A percentile compares a stretch with the other conserved stretches of the same genome.
phyloP scores from a whole-genome alignment of 2,888 invertebrate species.

The Deilephila porcellus region DNA sequence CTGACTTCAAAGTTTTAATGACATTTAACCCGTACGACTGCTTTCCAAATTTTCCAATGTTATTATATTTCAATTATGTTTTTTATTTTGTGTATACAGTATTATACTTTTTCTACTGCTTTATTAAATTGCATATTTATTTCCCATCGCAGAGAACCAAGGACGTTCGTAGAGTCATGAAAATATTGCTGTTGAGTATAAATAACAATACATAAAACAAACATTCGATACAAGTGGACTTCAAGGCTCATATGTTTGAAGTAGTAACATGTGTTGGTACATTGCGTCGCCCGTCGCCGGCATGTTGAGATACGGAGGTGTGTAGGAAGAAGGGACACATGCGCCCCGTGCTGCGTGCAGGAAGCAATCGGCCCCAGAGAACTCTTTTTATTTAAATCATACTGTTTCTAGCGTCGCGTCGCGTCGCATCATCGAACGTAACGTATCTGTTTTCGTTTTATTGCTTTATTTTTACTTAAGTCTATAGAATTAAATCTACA shows the following conservation, averaged over 20 bases:
- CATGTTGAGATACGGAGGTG: constrained; percentile 22
- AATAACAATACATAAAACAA: background rate
- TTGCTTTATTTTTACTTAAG: background rate
- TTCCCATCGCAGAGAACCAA: background rate
- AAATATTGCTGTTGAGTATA: background rate
- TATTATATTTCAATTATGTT: background rate
- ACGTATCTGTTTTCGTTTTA: constrained; percentile 30
- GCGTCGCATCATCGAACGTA: constrained; percentile 53
- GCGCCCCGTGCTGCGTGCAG: constrained; percentile 63
- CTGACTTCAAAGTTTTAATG: background rate
- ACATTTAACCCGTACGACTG: constrained; percentile 5
- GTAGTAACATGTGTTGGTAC: constrained; percentile 26
- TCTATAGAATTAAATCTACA: background rate
- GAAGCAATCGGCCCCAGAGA: constrained; percentile 63
- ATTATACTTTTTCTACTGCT: background rate
- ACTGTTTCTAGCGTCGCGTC: constrained; percentile 61
- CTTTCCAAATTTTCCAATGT: background rate
- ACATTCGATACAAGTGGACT: constrained; percentile 7
- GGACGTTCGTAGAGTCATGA: background rate
- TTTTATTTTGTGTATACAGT: background rate
- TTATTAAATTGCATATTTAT: background rate
- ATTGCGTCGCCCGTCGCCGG: background rate
- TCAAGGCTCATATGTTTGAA: constrained; percentile 1
- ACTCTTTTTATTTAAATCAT: constrained; percentile 66
- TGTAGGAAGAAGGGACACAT: constrained; percentile 40